phyloP scores from a whole-genome alignment of 2,888 invertebrate species.

The Chymomyza fuscimana region DNA sequence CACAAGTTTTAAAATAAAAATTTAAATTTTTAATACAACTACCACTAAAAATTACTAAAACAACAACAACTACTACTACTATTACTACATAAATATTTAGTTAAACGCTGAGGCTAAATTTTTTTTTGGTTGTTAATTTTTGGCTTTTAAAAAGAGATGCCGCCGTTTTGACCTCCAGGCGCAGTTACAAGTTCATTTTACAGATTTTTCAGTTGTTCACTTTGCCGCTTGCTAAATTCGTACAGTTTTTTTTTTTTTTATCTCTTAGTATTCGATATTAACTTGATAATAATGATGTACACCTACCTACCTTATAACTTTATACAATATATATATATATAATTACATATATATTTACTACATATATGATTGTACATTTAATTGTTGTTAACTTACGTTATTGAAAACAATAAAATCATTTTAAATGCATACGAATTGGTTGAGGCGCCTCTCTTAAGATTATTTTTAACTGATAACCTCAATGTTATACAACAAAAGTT shows the following conservation, averaged over 20 bases:
- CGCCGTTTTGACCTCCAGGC: not conserved
- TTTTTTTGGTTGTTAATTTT: slow-evolving; percentile 4
- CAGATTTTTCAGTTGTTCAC: not conserved
- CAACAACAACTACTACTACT: not conserved
- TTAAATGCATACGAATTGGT: slow-evolving; percentile 1
- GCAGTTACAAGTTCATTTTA: slow-evolving; percentile 1
- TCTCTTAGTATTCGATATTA: not conserved
- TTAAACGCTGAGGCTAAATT: slow-evolving; percentile 2
- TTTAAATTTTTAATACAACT: not conserved
- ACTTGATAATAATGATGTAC: not conserved
- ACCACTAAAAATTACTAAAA: not conserved
- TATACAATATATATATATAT: not conserved
- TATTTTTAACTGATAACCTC: not conserved
- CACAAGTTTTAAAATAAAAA: not conserved
- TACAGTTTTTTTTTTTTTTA: not conserved
- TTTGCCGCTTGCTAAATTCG: not conserved
- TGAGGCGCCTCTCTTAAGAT: not conserved
- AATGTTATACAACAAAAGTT: slow-evolving; percentile 5
- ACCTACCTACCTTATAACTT: not conserved
- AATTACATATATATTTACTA: not conserved
- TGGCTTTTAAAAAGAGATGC: not conserved
- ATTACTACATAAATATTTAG: slow-evolving; percentile 1
- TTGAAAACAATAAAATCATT: slow-evolving; percentile 52
- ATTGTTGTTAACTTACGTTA: slow-evolving; percentile 69
- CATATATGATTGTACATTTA: slow-evolving; percentile 57